Evolutionary conservation across 1,140 invertebrate genomes (phyloP).

Genomic region (Phenacoccus solenopsis): DNA sequence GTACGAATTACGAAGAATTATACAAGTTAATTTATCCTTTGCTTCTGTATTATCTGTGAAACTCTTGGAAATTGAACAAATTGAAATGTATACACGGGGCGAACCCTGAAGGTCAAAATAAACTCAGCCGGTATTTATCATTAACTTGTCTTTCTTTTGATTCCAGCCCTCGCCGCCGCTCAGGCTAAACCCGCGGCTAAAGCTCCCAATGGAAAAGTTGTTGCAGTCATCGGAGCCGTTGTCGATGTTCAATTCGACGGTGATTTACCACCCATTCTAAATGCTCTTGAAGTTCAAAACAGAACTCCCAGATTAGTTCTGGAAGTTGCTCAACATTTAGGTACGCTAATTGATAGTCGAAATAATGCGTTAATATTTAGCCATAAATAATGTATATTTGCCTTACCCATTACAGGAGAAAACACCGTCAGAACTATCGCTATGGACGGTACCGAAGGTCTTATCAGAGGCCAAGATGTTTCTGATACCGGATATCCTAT

Average conservation of each 20-base stretch:
- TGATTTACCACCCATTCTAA: conserved; percentile 88
- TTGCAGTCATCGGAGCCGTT: conserved; percentile 98
- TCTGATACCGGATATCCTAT: conserved; percentile 89
- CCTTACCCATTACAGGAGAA: conserved; percentile 47
- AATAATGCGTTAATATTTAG: neutral
- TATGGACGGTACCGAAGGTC: conserved; percentile 98
- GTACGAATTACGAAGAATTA: no score
- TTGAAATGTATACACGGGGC: neutral
- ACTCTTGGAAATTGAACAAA: neutral
- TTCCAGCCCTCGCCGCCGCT: conserved; percentile 33
- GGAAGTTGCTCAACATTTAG: conserved; percentile 67
- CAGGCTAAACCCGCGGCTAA: conserved; percentile 32
- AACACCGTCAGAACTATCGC: conserved; percentile 94
- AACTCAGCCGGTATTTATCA: neutral
- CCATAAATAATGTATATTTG: conserved; percentile 35
- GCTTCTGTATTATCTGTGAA: no score
- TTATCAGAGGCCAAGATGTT: conserved; percentile 83
- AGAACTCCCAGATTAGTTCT: conserved; percentile 57
- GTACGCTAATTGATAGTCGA: conserved; percentile 32
- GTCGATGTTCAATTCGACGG: conserved; percentile 99
- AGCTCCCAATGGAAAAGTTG: conserved; percentile 53
- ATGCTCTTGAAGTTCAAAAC: conserved; percentile 87
- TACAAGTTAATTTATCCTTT: no score
- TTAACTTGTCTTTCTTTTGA: conserved; percentile 12
- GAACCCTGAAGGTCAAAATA: neutral